Evolutionary conservation across 2,888 invertebrate species (phyloP), one percentile per base, ranked within the genome.

Genomic region (Drosophila leonis): DNA sequence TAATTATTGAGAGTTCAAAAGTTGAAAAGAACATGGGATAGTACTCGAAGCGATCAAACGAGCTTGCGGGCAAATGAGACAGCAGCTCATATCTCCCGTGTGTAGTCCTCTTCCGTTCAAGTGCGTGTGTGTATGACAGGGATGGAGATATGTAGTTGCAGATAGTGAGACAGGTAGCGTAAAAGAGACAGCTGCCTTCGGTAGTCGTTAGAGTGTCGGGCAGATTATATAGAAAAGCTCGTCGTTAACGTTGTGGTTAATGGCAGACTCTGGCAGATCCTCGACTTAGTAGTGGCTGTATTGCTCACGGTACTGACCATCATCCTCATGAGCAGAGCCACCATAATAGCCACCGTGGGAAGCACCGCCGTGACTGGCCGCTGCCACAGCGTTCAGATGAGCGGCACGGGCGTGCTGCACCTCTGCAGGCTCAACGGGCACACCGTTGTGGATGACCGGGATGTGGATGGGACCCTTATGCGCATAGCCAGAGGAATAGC

Each of bases 391-490:
- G 37, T 88, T 92, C 61, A 93, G 88, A 66, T 93, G 93, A 18
- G 93, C 92, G 65, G 93, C 93, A 70, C 93, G 93, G 15, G 93
- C 93, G 41, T 93, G 92, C 79, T 93, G 93, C 41, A 94, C 94
- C 90, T 94, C 94, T 10, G 94, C 93, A 33, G 94, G 94, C 84
- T 94, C 94, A 9, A 94, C 91, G 54, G 94, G 94, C 37, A 94
- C 93, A 60, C 93, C 94, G 69, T 94, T 93, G 65, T 93, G 93
- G 77, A 93, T 93, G 68, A 93, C 91, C 48, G 93, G 93, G 70
- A 93, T 92, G 72, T 93, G 93, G 54, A 92, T 91, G 65, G 93
- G 92, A 64, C 93, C 93, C 59, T 88, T 83, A 59, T 93, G 91
- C 71, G 90, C 88, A 51, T 92, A 91, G 39, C 88, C 90, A 54